phyloP scores from a whole-genome alignment of 2,888 invertebrate species.

The Agriopis leucophaearia region DNA sequence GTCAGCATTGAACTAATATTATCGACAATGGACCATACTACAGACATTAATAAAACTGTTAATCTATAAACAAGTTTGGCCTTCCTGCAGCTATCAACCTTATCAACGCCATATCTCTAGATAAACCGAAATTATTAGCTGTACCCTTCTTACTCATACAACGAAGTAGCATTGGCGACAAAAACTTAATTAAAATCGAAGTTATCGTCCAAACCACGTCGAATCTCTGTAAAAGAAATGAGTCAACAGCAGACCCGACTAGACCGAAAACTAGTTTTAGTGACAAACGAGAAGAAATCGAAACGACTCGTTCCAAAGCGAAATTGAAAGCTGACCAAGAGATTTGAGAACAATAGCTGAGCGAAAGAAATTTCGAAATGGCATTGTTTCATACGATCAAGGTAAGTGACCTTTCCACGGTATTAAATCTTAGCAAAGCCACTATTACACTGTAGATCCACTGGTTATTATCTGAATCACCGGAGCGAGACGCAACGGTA shows the following conservation, averaged over 20 bases:
- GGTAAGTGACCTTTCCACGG: conserved; percentile 83
- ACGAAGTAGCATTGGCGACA: conserved; percentile 18
- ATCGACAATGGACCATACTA: conserved; percentile 8
- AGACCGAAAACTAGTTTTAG: conserved; percentile 55
- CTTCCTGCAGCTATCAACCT: conserved; percentile 23
- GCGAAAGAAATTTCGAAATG: conserved; percentile 47
- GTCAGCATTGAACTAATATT: conserved; percentile 19
- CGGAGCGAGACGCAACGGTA: conserved; percentile 82
- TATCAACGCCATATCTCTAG: conserved; percentile 31
- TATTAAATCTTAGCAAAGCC: conserved; percentile 79
- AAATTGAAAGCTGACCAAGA: conserved; percentile 53
- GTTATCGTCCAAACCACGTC: conserved; percentile 23
- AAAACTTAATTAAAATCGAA: conserved; percentile 26
- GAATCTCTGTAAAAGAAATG: conserved; percentile 48
- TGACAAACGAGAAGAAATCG: conserved; percentile 48
- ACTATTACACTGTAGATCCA: conserved; percentile 79
- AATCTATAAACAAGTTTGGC: conserved; percentile 21
- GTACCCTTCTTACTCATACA: conserved; percentile 24
- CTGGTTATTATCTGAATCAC: conserved; percentile 80
- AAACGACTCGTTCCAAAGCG: conserved; percentile 55
- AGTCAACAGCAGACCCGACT: conserved; percentile 49
- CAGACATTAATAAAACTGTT: conserved; percentile 13
- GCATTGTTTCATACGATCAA: conserved; percentile 62
- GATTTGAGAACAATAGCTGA: conserved; percentile 44
- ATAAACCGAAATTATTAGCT: conserved; percentile 30